Evolutionary conservation across 1,140 invertebrate genomes (phyloP), one percentile per base, ranked within the genome.

Genomic region (Leptinotarsa texana): DNA sequence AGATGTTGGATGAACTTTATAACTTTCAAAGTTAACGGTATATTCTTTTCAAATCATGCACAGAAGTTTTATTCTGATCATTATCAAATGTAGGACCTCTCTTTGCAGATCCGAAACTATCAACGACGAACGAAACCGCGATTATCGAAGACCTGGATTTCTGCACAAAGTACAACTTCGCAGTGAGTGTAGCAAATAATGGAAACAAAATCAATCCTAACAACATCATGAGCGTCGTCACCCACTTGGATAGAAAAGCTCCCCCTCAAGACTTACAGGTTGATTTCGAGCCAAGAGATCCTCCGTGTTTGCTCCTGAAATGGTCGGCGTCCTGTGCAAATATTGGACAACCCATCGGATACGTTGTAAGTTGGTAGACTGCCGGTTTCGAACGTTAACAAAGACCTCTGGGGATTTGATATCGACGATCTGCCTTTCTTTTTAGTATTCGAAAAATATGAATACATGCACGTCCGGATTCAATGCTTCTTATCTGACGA

Each of bases 271-370:
- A 80, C 70, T 69, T 80, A 22, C 75, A 81, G 67, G 77, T 79
- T 13, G 80, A 80, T 69, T 79, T 80, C 13, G 62, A 80, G 48
- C 74, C 79, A 18, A 70, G 67, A 63, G 72, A 71, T n/a, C 22
- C 71, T 1, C 81, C 81, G 13, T 81, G 80, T 74, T 47, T 82
- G 18, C 67, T 78, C n/a, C 80, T 82, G 65, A 78, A 75, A 71
- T 82, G 81, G 81, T 81, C 81, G 66, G 77, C 80, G 4, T 78
- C 81, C 4, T 82, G 81, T 72, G 72, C 79, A 33, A 81, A 79
- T 72, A 78, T 80, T 67, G 77, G 73, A 13, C 33, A 74, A 21
- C 77, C 80, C 5, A 68, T 79, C 13, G 80, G 81, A 65, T 82
- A 82, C 65, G 76, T 78, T 69, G 81, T 81, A 78, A 82, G 80